Evolutionary conservation across 2,888 invertebrate genomes (phyloP).

Genomic region (Scelioninae gen. 2): DNA sequence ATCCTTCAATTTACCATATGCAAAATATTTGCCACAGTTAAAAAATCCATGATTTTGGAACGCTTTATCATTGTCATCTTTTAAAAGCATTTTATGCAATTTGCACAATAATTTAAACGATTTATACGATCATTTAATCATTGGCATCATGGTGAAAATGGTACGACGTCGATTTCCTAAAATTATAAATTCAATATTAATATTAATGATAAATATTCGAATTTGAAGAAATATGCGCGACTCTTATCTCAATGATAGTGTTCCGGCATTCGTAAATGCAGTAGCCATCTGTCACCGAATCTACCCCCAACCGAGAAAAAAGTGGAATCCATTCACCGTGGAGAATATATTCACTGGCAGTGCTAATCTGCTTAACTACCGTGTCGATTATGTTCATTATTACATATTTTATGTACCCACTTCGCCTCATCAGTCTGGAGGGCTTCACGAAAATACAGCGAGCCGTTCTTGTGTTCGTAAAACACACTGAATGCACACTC

Average conservation of each 20-base stretch:
- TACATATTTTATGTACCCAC: conserved; percentile 47
- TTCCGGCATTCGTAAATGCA: conserved; percentile 20
- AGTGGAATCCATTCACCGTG: conserved; percentile 62
- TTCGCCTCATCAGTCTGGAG: conserved; percentile 46
- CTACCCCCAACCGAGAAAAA: conserved; percentile 65
- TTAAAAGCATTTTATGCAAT: too few species aligned
- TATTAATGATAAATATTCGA: too few species aligned
- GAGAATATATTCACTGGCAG: conserved; percentile 69
- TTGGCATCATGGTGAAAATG: too few species aligned
- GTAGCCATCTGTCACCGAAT: conserved; percentile 67
- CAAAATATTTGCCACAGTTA: too few species aligned
- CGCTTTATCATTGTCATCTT: too few species aligned
- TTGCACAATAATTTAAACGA: too few species aligned
- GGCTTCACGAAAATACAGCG: conserved; percentile 29
- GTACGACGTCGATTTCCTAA: too few species aligned
- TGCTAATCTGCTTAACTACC: conserved; percentile 70
- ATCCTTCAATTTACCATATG: too few species aligned
- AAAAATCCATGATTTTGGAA: too few species aligned
- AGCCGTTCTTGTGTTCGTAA: conserved; percentile 34
- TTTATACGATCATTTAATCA: too few species aligned
- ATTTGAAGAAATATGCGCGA: not conserved
- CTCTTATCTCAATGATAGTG: not conserved
- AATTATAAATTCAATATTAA: too few species aligned
- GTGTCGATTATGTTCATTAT: conserved; percentile 62
- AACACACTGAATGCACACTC: conserved; percentile 26